Conservation (phyloP, 1,140 invertebrate genomes). For the Caenorhabditis tropicalis region DNA sequence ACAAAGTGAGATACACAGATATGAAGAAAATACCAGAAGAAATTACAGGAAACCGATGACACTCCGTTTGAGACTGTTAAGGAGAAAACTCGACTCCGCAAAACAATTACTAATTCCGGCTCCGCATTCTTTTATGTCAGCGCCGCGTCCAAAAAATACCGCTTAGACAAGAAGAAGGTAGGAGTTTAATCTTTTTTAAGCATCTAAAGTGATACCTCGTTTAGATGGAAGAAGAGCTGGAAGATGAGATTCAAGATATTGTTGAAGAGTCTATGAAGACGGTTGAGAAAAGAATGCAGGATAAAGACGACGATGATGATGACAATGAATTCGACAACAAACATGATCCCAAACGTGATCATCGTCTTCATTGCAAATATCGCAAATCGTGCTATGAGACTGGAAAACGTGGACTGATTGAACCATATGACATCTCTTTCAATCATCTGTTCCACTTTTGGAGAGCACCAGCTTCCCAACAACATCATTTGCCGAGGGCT, state of each 20-base stretch:
- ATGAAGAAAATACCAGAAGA: background rate
- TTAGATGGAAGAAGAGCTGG: conserved; percentile 7
- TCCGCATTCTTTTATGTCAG: background rate
- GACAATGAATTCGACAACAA: background rate
- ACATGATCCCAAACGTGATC: conserved; percentile 23
- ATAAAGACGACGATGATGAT: conserved; percentile 15
- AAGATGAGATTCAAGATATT: conserved; percentile 29
- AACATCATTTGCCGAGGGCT: background rate
- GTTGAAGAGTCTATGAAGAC: conserved; percentile 28
- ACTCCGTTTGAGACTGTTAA: background rate
- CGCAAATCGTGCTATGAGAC: conserved; percentile 52
- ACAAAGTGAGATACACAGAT: background rate
- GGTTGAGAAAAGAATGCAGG: background rate
- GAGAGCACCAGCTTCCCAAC: conserved; percentile 19
- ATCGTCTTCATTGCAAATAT: conserved; percentile 47
- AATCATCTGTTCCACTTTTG: conserved; percentile 27
- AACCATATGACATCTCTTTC: conserved; percentile 28
- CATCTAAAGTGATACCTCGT: background rate
- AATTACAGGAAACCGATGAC: background rate
- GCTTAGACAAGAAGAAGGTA: background rate
- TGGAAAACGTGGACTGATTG: conserved; percentile 38
- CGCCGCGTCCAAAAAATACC: background rate
- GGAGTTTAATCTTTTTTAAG: background rate
- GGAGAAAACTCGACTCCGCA: background rate
- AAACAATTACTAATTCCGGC: background rate